Evolutionary conservation across 1,140 invertebrate species (phyloP).

Genomic region (Pteromalus puparum): DNA sequence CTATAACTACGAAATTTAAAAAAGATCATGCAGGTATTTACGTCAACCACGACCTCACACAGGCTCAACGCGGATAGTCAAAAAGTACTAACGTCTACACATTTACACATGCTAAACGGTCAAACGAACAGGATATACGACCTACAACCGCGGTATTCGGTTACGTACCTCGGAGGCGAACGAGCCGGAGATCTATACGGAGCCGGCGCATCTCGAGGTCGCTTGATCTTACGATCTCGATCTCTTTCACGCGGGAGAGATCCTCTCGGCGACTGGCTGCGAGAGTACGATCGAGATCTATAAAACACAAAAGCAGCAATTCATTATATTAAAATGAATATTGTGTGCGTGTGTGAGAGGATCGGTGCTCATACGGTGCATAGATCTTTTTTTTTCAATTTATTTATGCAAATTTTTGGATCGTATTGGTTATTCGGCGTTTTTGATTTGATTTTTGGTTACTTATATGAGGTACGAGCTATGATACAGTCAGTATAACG

Average conservation of each 20-base stretch:
- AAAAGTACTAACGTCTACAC: not conserved
- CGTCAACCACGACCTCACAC: not conserved
- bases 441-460: too few species aligned
- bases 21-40: conserved; percentile 5
- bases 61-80: not conserved
- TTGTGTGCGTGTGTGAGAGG: not conserved
- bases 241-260: conserved; percentile 66
- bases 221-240: conserved; percentile 60
- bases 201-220: conserved; percentile 65
- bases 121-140: not conserved
- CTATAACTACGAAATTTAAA: conserved; percentile 2
- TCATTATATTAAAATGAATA: conserved; percentile 12
- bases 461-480: too few species aligned
- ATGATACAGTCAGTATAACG: too few species aligned
- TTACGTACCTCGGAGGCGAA: conserved; percentile 74
- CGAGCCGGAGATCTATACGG: conserved; percentile 75
- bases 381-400: not conserved
- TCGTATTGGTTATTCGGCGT: too few species aligned
- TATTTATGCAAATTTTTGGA: too few species aligned
- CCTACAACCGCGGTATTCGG: not conserved
- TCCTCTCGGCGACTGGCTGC: conserved; percentile 71
- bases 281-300: conserved; percentile 73
- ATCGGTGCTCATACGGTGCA: not conserved
- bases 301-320: conserved; percentile 46
- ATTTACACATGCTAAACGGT: not conserved